A percentile compares a stretch with the other conserved stretches of the same genome.
These are phyloP conservation scores for Tetheella fluctuosa DNA, from an alignment of 2,888 invertebrate species.

Conservation along the genomic window DNA sequence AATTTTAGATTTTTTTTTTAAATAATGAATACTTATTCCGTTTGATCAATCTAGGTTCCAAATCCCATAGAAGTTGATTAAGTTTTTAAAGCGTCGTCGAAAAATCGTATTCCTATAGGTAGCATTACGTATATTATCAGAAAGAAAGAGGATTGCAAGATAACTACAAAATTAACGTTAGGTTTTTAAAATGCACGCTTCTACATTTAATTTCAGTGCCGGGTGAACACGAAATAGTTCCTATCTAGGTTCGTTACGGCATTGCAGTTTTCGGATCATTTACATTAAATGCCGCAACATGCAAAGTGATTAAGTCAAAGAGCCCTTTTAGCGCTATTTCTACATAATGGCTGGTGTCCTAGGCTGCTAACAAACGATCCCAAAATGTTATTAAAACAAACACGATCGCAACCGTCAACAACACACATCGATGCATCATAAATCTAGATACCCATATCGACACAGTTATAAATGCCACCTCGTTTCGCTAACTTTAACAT, in stretches of 20 bases:
- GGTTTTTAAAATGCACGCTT: not conserved
- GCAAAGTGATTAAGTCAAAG: not conserved
- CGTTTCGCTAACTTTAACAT: slow-evolving; percentile 10
- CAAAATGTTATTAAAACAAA: not conserved
- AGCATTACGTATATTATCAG: no score
- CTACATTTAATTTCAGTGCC: not conserved
- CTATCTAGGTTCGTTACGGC: slow-evolving; percentile 3
- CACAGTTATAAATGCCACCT: slow-evolving; percentile 5
- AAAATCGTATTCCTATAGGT: no score
- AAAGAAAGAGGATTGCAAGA: not conserved
- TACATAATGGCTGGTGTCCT: not conserved
- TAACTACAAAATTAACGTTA: not conserved
- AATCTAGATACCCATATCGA: not conserved
- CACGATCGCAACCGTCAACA: not conserved
- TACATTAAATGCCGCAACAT: slow-evolving; percentile 9
- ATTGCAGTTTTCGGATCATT: slow-evolving; percentile 4
- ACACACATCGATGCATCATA: slow-evolving; percentile 3
- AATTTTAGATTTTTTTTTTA: no score
- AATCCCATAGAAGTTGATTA: no score
- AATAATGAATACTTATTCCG: no score
- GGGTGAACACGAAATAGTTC: not conserved
- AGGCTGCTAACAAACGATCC: not conserved
- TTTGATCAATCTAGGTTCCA: no score
- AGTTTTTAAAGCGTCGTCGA: no score
- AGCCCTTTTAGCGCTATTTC: not conserved